Percentiles rank a stretch among this genome's conserved stretches.
phyloP scores from a whole-genome alignment of 2,888 invertebrate genomes.

The Epicampocera succincta region DNA sequence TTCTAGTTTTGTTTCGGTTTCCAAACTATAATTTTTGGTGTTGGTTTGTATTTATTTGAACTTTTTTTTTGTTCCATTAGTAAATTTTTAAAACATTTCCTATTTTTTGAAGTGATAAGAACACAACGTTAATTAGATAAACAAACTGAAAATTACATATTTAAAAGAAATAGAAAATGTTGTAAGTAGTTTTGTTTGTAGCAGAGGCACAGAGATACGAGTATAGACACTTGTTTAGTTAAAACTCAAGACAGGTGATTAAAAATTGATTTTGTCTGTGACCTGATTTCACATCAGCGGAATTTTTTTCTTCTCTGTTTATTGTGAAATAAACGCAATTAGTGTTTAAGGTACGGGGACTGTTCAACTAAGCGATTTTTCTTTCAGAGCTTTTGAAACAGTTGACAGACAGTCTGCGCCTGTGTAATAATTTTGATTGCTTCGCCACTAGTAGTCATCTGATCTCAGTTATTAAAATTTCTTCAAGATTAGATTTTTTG shows the following conservation, averaged over 20 bases:
- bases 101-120: conserved; percentile 42
- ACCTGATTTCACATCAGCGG: conserved; percentile 7
- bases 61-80: conserved; percentile 28
- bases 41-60: conserved; percentile 27
- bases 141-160: conserved; percentile 16
- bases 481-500: too few relatives aligned
- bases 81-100: conserved; percentile 35
- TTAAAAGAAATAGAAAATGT: conserved; percentile 8
- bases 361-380: too few relatives aligned
- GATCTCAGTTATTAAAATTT: too few relatives aligned
- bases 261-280: conserved; percentile 23
- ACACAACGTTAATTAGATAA: conserved; percentile 46
- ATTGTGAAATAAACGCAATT: too few relatives aligned
- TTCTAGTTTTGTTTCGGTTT: background rate
- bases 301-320: background rate
- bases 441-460: too few relatives aligned
- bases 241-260: conserved; percentile 16
- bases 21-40: background rate
- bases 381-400: too few relatives aligned
- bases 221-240: conserved; percentile 22
- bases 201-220: background rate
- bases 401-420: too few relatives aligned
- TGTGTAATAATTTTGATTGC: too few relatives aligned
- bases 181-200: background rate
- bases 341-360: too few relatives aligned